Conservation (phyloP, 1,140 invertebrate genomes). For the Acromyrmex echinatior region DNA sequence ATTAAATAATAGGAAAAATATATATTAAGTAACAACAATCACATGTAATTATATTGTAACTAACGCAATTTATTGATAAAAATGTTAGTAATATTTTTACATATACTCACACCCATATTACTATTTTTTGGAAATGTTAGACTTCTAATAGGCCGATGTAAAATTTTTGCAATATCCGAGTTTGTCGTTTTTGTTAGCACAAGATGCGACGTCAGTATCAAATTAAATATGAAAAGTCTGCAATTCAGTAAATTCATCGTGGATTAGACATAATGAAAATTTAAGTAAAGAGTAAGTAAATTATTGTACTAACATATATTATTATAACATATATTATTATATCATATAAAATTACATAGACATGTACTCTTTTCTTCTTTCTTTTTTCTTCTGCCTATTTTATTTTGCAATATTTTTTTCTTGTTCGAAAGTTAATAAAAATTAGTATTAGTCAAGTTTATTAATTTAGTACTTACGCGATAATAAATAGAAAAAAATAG, state of each 20-base stretch:
- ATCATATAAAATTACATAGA: neutral
- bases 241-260: conserved; percentile 7
- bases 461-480: neutral
- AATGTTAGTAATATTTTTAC: conserved; percentile 8
- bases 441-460: neutral
- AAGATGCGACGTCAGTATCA: conserved; percentile 18
- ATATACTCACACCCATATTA: conserved; percentile 81
- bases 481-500: neutral
- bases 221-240: conserved; percentile 52
- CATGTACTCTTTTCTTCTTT: neutral
- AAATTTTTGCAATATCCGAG: conserved; percentile 82
- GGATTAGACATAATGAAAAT: neutral
- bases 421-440: neutral
- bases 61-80: neutral
- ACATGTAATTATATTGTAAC: neutral
- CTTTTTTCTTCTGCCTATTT: neutral
- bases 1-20: neutral
- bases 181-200: conserved; percentile 62
- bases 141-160: conserved; percentile 83
- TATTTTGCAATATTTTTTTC: neutral
- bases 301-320: too few species aligned
- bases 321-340: neutral
- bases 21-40: neutral
- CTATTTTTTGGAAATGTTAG: conserved; percentile 82
- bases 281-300: neutral